These are phyloP conservation scores for Tetranychus truncatus DNA, from an alignment of 2,888 invertebrate genomes.

Conservation along the genomic window DNA sequence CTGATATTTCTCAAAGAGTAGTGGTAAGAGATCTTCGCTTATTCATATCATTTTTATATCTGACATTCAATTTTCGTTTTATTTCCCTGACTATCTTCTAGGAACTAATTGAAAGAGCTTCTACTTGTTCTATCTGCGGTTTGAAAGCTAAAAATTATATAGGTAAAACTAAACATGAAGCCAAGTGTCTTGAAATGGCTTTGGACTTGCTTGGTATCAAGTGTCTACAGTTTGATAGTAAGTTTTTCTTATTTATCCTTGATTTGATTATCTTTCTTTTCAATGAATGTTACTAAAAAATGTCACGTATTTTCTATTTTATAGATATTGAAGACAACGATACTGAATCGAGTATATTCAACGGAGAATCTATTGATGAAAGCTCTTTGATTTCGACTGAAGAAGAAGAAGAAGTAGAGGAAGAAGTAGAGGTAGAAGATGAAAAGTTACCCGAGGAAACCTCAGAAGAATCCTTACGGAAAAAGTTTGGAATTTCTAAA, in stretches of 20 bases:
- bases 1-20: constrained; percentile 15
- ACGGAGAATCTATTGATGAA: neutral
- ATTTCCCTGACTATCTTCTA: neutral
- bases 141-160: constrained; percentile 14
- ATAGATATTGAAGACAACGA: neutral
- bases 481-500: constrained; percentile 3
- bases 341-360: neutral
- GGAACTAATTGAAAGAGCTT: constrained; percentile 17
- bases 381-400: neutral
- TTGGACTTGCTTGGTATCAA: constrained; percentile 13
- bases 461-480: neutral
- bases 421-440: neutral
- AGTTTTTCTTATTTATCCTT: neutral
- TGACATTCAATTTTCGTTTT: neutral
- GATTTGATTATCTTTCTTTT: neutral
- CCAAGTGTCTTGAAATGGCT: constrained; percentile 10
- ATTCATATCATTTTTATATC: neutral
- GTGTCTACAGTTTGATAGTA: neutral
- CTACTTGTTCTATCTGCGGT: constrained; percentile 18
- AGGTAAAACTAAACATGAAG: constrained; percentile 16
- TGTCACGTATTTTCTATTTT: neutral
- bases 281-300: no score
- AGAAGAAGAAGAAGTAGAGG: neutral
- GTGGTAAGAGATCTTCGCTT: constrained; percentile 1
- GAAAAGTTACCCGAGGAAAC: neutral